Base-by-base conservation (phyloP, 2,797 vertebrate species). In the Oreonectes daqikongensis region DNA sequence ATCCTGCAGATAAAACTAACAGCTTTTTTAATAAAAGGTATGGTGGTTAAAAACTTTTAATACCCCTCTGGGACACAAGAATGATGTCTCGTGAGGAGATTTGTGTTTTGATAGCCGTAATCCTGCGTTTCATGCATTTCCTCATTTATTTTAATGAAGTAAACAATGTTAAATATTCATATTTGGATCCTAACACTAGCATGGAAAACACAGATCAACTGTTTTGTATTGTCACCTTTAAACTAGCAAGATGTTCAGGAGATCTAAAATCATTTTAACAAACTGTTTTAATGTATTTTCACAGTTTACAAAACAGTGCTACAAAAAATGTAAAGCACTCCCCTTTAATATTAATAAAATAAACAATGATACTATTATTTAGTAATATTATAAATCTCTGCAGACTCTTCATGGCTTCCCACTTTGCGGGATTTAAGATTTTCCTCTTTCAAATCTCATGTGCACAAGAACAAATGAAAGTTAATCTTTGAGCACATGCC, bases 401-500 rank as follows among this genome's bases (percentile, higher is more conserved):
- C n/a, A n/a, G n/a, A n/a, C n/a, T 35, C 7, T 50, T n/a, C 7
- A 17, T n/a, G 6, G 18, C 10, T 32, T 59, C 26, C 18, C 52
- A 67, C 30, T 11, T 48, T 24, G 64, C n/a, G 35, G 10, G 50
- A 10, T 20, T 73, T 44, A 44, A 35, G 6, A 59, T 66, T 74
- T 74, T 18, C 8, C 3, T 64, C 22, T 53, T 30, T 26, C 38
- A 55, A 46, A 18, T 75, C 72, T 46, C 38, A 69, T 2, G 3
- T 57, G 26, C 26, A 7, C 28, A 59, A 67, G 38, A 70, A 42
- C 14, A 70, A 77, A 69, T 18, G 0, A 7, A 77, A 53, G 32
- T 64, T 63, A 77, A 64, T 63, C 59, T 70, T 32, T 64, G 48
- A 63, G 44, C 32, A 69, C n/a, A 61, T 22, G 48, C 44, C 28